Base-by-base conservation (phyloP, 2,888 invertebrate genomes). In the Xestia ashworthii region DNA sequence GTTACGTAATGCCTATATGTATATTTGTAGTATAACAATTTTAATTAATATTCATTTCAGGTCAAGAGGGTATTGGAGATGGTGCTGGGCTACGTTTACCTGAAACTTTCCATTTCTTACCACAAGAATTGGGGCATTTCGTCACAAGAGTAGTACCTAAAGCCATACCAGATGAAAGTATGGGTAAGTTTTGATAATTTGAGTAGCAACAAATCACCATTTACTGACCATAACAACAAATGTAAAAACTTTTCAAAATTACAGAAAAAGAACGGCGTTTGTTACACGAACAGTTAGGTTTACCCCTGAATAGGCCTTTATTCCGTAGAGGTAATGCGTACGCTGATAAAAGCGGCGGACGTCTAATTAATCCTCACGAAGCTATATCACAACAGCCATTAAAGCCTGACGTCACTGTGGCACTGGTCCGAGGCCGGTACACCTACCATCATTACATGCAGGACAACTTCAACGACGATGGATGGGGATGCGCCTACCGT, bases 401-500 rank as follows among this genome's bases (percentile, higher is more conserved):
- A 14, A 93, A 91, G 75, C 87, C 89, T 0, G 94, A 94, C 58
- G 91, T 92, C 1, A 92, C 89, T 0, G 87, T 93, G 1, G 96
- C 96, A 64, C 82, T 98, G 50, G 98, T 99, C 5, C 97, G 98
- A 83, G 99, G 99, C 2, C 97, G 97, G 83, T 99, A 99, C 92
- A 97, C 98, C 32, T 99, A 99, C 95, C 98, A 99, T 93, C 99
- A 99, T 94, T 99, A 99, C 94, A 98, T 99, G 98, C 99, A 99
- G 94, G 98, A 99, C 91, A 97, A 98, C 87, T 98, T 99, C 93
- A 98, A 99, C 94, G 99, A 99, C 91, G 98, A 98, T 93, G 99
- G 99, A n/a, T 99, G 99, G 99, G 99, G 99, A 8, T 99, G 99
- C 96, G 99, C 99, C 0, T 99, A 99, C 93, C 97, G 99, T 81